phyloP scores from a whole-genome alignment of 1,140 invertebrate species.

The Eupeodes corollae region DNA sequence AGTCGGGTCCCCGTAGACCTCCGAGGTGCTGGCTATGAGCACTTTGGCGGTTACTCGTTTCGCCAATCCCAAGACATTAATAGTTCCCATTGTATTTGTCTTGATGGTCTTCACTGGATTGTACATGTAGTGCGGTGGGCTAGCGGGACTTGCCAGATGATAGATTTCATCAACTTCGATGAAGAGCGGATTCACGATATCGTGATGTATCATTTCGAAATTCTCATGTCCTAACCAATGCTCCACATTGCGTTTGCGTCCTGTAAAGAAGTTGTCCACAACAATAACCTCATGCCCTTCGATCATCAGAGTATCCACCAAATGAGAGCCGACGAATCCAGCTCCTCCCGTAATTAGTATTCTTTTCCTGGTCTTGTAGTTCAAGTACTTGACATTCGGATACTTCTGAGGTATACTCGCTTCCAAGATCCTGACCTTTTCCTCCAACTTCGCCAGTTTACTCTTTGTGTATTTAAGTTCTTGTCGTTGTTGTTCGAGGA shows the following conservation, averaged over 20 bases:
- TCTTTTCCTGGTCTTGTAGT: slow-evolving; percentile 80
- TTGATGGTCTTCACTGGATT: slow-evolving; percentile 99
- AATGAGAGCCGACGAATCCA: slow-evolving; percentile 97
- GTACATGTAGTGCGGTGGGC: slow-evolving; percentile 98
- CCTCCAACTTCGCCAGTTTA: slow-evolving; percentile 55
- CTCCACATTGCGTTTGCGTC: slow-evolving; percentile 91
- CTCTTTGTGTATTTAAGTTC: slow-evolving; percentile 48
- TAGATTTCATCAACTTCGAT: slow-evolving; percentile 99
- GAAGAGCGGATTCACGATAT: slow-evolving; percentile 95
- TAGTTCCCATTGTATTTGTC: slow-evolving; percentile 94
- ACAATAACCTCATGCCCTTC: slow-evolving; percentile 97
- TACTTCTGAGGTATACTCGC: slow-evolving; percentile 66
- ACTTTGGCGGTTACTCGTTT: slow-evolving; percentile 89
- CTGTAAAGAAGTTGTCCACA: slow-evolving; percentile 97
- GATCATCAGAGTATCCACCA: slow-evolving; percentile 90
- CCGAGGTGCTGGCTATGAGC: slow-evolving; percentile 94
- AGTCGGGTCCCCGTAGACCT: slow-evolving; percentile 97
- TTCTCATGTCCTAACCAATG: slow-evolving; percentile 99
- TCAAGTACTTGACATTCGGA: slow-evolving; percentile 81
- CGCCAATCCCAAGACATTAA: slow-evolving; percentile 94
- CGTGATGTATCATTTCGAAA: slow-evolving; percentile 97
- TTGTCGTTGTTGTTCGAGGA: slow-evolving; percentile 33
- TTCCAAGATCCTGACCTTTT: slow-evolving; percentile 58
- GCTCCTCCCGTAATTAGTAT: slow-evolving; percentile 95
- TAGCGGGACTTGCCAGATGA: slow-evolving; percentile 96